Conservation (phyloP, 64 coral and sea anemone species). For the Stylophora pistillata region DNA sequence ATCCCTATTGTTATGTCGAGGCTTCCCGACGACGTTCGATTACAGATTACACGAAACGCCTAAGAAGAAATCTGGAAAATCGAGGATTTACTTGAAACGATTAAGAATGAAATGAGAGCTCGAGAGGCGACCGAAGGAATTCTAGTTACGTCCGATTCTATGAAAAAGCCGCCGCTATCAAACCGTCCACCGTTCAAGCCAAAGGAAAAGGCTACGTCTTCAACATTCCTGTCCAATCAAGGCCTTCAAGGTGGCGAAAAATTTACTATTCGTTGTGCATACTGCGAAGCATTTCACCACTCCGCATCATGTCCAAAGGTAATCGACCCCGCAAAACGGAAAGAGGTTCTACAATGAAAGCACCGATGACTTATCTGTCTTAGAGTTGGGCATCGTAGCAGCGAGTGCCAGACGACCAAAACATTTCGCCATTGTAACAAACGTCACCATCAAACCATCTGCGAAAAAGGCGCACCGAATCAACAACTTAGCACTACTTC, state of each 20-base stretch:
- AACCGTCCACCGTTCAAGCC: not conserved
- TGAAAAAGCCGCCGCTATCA: not conserved
- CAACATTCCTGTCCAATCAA: not conserved
- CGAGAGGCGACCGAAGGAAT: not conserved
- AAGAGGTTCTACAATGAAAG: not conserved
- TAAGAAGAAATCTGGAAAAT: constrained; percentile 27
- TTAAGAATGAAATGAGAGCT: constrained; percentile 31
- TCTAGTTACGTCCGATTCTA: too few relatives aligned
- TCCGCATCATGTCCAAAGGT: constrained; percentile 8
- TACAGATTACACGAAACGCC: not conserved
- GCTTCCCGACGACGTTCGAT: constrained; percentile 1
- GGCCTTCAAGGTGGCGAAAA: not conserved
- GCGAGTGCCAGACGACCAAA: not conserved
- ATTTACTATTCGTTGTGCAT: constrained; percentile 1
- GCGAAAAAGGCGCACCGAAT: not conserved
- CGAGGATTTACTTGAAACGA: constrained; percentile 15
- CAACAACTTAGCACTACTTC: not conserved
- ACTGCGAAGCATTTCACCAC: not conserved
- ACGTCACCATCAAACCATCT: constrained; percentile 38
- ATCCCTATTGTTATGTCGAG: constrained; percentile 2
- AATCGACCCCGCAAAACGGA: not conserved
- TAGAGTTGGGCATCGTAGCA: not conserved
- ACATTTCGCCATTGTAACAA: constrained; percentile 11
- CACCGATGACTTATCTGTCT: constrained; percentile 3
- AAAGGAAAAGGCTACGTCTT: not conserved